Evolutionary conservation across 2,797 vertebrate genomes (phyloP).

Genomic region (Tenualosa ilisha): DNA sequence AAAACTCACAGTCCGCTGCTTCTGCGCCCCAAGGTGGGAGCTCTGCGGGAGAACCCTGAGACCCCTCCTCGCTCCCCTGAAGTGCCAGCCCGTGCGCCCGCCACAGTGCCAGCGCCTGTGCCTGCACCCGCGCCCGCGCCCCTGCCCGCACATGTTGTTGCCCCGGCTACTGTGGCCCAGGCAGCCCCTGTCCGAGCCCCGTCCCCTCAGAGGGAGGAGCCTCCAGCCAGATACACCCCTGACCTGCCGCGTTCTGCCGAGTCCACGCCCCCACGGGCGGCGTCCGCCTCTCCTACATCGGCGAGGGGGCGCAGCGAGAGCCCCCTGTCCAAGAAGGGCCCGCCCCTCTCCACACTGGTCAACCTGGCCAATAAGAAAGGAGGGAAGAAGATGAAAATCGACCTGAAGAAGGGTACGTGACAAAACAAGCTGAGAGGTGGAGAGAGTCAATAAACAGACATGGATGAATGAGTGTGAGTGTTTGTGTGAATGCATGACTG

Average conservation of each 20-base stretch:
- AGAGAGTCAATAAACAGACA: background rate
- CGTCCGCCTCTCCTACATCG: constrained; percentile 38
- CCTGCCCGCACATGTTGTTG: background rate
- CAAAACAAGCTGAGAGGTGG: background rate
- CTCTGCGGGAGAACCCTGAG: constrained; percentile 4
- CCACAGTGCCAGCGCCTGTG: constrained; percentile 27
- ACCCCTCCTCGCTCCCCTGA: constrained; percentile 14
- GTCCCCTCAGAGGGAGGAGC: constrained; percentile 33
- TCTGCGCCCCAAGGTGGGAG: constrained; percentile 54
- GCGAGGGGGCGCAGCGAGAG: constrained; percentile 55
- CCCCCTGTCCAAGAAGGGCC: constrained; percentile 62
- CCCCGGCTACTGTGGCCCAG: background rate
- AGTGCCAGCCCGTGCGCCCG: constrained; percentile 24
- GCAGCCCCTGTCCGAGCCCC: background rate
- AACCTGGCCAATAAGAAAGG: constrained; percentile 79
- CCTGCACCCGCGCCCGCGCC: too few species aligned
- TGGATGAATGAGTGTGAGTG: background rate
- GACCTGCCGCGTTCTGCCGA: constrained; percentile 40
- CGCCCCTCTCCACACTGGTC: constrained; percentile 67
- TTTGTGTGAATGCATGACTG: background rate
- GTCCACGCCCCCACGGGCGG: constrained; percentile 46
- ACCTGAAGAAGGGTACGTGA: constrained; percentile 90
- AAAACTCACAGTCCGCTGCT: constrained; percentile 71
- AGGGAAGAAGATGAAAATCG: constrained; percentile 85
- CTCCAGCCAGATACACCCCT: constrained; percentile 29